Base-by-base conservation (phyloP, 2,797 vertebrate species). In the Myotis myotis region DNA sequence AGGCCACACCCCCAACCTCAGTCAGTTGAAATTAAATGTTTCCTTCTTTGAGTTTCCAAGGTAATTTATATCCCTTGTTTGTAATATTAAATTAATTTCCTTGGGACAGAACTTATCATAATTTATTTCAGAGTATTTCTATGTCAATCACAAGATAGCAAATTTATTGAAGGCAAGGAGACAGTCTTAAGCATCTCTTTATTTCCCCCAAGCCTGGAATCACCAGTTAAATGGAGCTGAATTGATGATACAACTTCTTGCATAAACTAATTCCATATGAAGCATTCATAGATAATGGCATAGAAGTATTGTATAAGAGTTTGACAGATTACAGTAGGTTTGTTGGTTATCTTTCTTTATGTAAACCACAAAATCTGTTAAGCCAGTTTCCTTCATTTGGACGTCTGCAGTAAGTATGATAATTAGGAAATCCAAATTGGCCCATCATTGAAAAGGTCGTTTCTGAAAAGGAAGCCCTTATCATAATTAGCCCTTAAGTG, bases 381-480 rank as follows among this genome's bases (percentile, higher is more conserved):
- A 95, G 25, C 62, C 66, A 93, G 30, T 15, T 82, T 93, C 51
- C n/a, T 64, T 83, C 70, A 33, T 72, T 94, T 80, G 55, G 94
- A 93, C 87, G 22, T 91, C 55, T 25, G 41, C 55, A 89, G 64
- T 66, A 87, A 75, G 86, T 83, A 68, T 51, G n/a, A 60, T 84
- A 86, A 90, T 86, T 86, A 87, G 38, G 30, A 83, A 89, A 81
- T 76, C 12, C 75, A 94, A 91, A 94, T 68, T 87, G 53, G 17
- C 22, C 66, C 86, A 36, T 55, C 84, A 91, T 89, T 47, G 38
- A 87, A 96, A 95, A 94, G 75, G 51, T 89, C 23, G 1, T 5
- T 86, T 96, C 60, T 1, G 0, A 76, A 93, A 84, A 80, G 66
- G 60, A 96, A 88, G 74, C 3, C 13, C 20, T 76, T 82, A 80